phyloP scores from a whole-genome alignment of 2,113 vertebrate genomes.

The Puntigrus tetrazona region DNA sequence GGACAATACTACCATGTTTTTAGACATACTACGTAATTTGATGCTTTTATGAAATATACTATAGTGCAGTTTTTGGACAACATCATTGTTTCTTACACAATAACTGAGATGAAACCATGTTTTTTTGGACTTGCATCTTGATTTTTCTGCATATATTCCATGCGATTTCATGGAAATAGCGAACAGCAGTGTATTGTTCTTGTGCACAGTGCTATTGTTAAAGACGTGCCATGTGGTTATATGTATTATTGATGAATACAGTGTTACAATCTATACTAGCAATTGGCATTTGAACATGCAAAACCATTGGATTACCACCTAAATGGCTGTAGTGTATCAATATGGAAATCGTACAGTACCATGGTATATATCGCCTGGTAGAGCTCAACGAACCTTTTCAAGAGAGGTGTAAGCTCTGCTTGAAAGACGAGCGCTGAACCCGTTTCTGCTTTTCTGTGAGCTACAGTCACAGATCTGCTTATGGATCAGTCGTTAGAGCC shows the following conservation, averaged over 20 bases:
- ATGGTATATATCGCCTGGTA: not conserved
- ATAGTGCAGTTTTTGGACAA: not conserved
- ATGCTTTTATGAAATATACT: not conserved
- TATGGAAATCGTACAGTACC: conserved; percentile 7
- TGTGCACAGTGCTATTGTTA: too few relatives aligned
- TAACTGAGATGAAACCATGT: too few relatives aligned
- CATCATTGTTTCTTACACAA: too few relatives aligned
- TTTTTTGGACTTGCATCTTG: not conserved
- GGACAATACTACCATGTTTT: not conserved
- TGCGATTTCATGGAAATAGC: not conserved
- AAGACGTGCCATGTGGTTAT: too few relatives aligned
- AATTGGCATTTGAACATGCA: not conserved
- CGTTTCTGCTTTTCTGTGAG: not conserved
- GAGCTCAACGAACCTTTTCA: not conserved
- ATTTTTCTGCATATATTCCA: not conserved
- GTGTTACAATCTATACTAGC: not conserved
- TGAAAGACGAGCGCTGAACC: not conserved
- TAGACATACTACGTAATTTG: not conserved
- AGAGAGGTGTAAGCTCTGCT: not conserved
- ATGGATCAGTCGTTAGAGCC: not conserved
- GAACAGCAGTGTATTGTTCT: not conserved
- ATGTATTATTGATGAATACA: too few relatives aligned
- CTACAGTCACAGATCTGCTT: not conserved
- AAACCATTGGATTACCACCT: not conserved
- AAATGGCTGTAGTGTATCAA: not conserved